These are phyloP conservation scores for Agrochola lota DNA, from an alignment of 2,888 invertebrate genomes.

Conservation along the genomic window DNA sequence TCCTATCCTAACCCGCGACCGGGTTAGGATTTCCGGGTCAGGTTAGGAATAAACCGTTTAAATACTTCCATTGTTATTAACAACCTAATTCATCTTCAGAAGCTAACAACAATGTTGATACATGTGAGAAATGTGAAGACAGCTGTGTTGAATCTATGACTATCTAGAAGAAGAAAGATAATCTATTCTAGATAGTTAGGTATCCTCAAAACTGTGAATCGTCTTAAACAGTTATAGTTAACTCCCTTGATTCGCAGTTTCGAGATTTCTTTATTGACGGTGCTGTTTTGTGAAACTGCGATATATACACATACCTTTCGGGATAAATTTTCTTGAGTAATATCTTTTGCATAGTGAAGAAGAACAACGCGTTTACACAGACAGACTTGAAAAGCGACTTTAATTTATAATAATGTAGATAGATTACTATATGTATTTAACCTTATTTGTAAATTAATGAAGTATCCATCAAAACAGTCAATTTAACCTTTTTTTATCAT, in stretches of 20 bases:
- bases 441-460: neutral
- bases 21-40: no score
- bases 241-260: neutral
- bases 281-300: no score
- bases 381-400: neutral
- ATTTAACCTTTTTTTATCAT: no score
- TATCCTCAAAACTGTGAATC: neutral
- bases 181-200: no score
- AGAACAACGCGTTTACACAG: neutral
- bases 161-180: neutral
- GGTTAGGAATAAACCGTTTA: no score
- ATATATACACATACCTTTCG: neutral
- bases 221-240: neutral
- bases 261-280: no score
- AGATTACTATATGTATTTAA: neutral
- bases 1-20: no score
- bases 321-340: neutral
- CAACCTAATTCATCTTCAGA: constrained; percentile 44
- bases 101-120: constrained; percentile 26
- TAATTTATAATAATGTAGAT: neutral
- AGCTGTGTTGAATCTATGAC: neutral
- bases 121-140: neutral
- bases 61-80: constrained; percentile 39
- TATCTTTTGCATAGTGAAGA: neutral
- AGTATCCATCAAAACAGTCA: neutral